Evolutionary conservation across 64 coral and sea anemone species (phyloP).

Genomic region (Anthopleura sola): DNA sequence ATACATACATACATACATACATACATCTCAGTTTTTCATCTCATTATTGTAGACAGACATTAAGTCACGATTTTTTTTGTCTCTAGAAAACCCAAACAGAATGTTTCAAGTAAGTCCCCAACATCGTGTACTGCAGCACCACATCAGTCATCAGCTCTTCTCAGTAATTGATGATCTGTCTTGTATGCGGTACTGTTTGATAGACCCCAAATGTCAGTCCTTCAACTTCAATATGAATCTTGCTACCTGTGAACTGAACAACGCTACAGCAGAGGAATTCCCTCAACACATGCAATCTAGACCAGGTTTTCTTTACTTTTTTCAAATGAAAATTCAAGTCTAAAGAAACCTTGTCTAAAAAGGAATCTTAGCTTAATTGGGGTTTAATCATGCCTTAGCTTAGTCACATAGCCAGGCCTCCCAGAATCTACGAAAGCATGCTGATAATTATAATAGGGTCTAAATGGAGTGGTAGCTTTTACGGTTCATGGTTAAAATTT

Average conservation of each 20-base stretch:
- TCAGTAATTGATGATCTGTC: not conserved
- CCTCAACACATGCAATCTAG: not conserved
- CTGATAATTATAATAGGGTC: no score
- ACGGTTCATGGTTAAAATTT: no score
- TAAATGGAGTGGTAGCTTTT: no score
- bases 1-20: no score
- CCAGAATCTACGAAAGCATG: no score
- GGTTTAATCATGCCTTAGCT: no score
- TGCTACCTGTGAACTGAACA: conserved; percentile 15
- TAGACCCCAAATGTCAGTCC: not conserved
- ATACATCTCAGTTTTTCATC: no score
- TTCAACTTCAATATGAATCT: not conserved
- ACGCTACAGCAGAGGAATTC: not conserved
- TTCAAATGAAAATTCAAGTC: not conserved
- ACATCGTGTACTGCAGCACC: not conserved
- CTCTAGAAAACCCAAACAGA: not conserved
- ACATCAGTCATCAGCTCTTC: not conserved
- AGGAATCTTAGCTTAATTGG: no score
- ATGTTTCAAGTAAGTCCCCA: not conserved
- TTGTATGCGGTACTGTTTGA: not conserved
- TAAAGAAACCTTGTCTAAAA: no score
- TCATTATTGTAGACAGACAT: no score
- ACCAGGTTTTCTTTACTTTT: not conserved
- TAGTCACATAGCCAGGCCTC: no score
- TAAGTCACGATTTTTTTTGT: no score